Conservation (phyloP, 1,140 invertebrate species). For the Bradynema listronoti region DNA sequence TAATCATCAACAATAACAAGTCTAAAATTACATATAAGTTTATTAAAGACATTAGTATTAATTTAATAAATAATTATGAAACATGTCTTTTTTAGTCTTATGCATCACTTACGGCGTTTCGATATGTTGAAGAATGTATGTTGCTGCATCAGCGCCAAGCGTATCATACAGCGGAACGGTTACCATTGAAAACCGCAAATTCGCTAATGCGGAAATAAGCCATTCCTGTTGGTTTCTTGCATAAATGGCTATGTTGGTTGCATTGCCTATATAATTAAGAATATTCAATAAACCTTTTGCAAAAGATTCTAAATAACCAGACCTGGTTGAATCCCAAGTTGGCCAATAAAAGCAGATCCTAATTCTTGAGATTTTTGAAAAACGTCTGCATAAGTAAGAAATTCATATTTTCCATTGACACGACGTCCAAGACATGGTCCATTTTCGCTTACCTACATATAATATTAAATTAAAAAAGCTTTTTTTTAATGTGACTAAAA, state of each 20-base stretch:
- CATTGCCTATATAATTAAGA: slow-evolving; percentile 60
- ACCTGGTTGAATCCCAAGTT: slow-evolving; percentile 31
- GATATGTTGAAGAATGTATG: slow-evolving; percentile 82
- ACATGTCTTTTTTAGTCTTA: slow-evolving; percentile 6
- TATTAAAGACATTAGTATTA: too few species aligned
- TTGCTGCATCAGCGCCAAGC: slow-evolving; percentile 84
- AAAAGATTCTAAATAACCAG: slow-evolving; percentile 63
- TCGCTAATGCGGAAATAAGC: slow-evolving; percentile 80
- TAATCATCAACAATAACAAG: slow-evolving; percentile 31
- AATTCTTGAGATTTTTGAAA: slow-evolving; percentile 25
- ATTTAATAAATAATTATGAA: slow-evolving; percentile 3
- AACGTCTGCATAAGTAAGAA: slow-evolving; percentile 85
- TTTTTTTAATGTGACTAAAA: neutral
- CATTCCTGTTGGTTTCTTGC: slow-evolving; percentile 90
- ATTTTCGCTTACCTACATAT: slow-evolving; percentile 42
- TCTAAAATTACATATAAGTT: slow-evolving; percentile 8
- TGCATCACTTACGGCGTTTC: slow-evolving; percentile 59
- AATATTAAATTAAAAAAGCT: slow-evolving; percentile 21
- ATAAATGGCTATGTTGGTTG: slow-evolving; percentile 82
- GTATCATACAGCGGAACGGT: slow-evolving; percentile 94
- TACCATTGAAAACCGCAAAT: slow-evolving; percentile 86
- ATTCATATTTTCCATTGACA: slow-evolving; percentile 72
- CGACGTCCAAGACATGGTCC: slow-evolving; percentile 58
- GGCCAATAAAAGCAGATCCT: slow-evolving; percentile 31
- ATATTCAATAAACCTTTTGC: slow-evolving; percentile 61